These are phyloP conservation scores for Rhadina sibilatrix DNA, from an alignment of 2,113 vertebrate genomes.

Conservation along the genomic window DNA sequence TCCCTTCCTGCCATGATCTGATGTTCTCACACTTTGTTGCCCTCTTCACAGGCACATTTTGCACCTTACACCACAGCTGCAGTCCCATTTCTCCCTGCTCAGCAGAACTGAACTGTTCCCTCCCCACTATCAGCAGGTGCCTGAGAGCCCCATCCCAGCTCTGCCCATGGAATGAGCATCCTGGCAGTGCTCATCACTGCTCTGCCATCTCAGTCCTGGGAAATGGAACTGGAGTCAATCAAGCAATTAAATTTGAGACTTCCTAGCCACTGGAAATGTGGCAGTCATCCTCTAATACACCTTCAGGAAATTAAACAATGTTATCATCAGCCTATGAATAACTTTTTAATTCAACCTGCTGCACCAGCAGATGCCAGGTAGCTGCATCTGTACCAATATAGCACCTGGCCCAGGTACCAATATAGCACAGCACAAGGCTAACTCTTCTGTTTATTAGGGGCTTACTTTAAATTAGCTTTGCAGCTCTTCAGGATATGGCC, in stretches of 20 bases:
- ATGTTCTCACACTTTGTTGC: not conserved
- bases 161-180: not conserved
- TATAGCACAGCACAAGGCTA: not conserved
- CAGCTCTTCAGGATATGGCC: slow-evolving; percentile 1
- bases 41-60: not conserved
- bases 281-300: not conserved
- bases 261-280: not conserved
- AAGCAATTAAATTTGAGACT: not conserved
- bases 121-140: not conserved
- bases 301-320: slow-evolving; percentile 45
- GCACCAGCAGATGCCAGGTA: not conserved
- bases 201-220: not conserved
- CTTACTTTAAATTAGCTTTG: slow-evolving; percentile 5
- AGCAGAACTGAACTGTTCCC: not conserved
- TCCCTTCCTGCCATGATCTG: not conserved
- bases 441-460: not conserved
- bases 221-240: not conserved
- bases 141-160: not conserved
- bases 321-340: not conserved
- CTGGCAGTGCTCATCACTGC: not conserved
- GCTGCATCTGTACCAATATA: not conserved
- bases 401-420: not conserved
- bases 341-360: slow-evolving; percentile 1
- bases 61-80: not conserved
- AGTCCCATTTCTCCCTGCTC: not conserved